Conservation (phyloP, 2,888 invertebrate species). For the Dynastes tityus region DNA sequence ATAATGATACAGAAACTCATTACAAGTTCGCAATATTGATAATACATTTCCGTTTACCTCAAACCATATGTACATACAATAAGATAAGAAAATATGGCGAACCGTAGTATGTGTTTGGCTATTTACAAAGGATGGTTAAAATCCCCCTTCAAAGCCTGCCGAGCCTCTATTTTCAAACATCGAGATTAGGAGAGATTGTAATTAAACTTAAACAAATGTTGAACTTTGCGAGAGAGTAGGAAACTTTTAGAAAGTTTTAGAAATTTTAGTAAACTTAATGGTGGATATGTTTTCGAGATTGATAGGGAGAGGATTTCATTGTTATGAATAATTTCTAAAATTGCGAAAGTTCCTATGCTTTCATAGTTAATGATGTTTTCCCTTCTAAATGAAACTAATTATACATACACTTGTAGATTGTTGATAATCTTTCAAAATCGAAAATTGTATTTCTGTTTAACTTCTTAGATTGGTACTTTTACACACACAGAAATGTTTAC, state of each 20-base stretch:
- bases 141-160: conserved; percentile 13
- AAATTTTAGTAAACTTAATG: conserved; percentile 14
- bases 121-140: conserved; percentile 30
- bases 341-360: neutral
- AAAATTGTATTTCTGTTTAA: too few relatives aligned
- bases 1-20: too few relatives aligned
- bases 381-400: neutral
- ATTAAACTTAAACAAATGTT: conserved; percentile 38
- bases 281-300: neutral
- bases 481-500: too few relatives aligned
- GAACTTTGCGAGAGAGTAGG: conserved; percentile 15
- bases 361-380: neutral
- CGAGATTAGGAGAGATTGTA: conserved; percentile 20
- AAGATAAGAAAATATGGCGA: neutral
- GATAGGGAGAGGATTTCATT: neutral
- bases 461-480: too few relatives aligned
- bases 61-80: too few relatives aligned
- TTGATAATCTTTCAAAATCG: too few relatives aligned
- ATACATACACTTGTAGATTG: too few relatives aligned
- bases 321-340: neutral
- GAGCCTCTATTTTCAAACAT: conserved; percentile 30
- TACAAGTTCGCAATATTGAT: too few relatives aligned
- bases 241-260: conserved; percentile 20
- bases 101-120: neutral
- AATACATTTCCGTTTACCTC: too few relatives aligned